Conservation (phyloP, 2,797 vertebrate species). For the Gallinago solitaria region DNA sequence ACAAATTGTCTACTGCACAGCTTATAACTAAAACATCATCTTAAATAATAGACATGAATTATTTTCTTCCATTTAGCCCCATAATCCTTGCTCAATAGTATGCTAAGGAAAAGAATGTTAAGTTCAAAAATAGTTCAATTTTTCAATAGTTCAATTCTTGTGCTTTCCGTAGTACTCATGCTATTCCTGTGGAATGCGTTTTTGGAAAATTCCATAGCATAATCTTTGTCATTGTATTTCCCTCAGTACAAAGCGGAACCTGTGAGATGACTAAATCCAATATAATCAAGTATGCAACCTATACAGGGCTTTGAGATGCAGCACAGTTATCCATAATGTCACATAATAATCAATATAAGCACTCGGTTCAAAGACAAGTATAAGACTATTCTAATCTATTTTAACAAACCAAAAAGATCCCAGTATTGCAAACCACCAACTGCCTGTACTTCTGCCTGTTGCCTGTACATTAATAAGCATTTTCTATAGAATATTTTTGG, state of each 20-base stretch:
- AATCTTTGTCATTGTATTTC: background rate
- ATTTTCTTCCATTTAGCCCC: background rate
- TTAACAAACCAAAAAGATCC: too few relatives aligned
- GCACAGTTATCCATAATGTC: background rate
- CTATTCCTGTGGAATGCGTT: background rate
- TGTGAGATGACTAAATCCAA: background rate
- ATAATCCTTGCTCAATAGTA: background rate
- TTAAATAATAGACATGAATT: background rate
- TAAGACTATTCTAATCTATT: background rate
- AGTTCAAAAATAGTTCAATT: background rate
- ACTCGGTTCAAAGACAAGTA: background rate
- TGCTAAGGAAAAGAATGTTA: background rate
- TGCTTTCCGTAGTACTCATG: background rate
- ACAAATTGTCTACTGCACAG: background rate
- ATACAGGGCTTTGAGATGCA: background rate
- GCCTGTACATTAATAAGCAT: background rate
- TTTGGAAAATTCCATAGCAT: background rate
- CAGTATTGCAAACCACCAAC: background rate
- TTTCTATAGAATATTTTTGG: background rate
- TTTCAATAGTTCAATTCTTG: background rate
- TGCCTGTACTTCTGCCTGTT: background rate
- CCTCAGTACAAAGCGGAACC: background rate
- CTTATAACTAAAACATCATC: background rate
- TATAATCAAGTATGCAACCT: background rate
- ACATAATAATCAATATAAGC: background rate